These are phyloP conservation scores for Bos indicus DNA, from an alignment of 2,113 vertebrate species.

Conservation along the genomic window DNA sequence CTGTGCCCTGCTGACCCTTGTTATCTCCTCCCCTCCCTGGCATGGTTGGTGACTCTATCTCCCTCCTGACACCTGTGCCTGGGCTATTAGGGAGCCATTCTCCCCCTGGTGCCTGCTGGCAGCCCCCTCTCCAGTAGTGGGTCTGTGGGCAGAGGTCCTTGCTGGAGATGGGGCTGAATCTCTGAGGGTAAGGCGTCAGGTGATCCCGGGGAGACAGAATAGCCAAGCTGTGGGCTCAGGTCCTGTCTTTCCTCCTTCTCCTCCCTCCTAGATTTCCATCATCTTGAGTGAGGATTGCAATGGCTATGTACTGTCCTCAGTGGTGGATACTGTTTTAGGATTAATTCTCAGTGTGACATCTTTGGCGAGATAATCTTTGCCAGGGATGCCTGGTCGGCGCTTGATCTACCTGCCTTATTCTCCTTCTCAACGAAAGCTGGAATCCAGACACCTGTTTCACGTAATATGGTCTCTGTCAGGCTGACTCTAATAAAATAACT, in stretches of 20 bases:
- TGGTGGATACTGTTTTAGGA: rapidly evolving
- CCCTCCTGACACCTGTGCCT: background rate
- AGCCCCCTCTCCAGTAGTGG: background rate
- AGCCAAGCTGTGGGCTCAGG: background rate
- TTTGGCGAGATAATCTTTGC: background rate
- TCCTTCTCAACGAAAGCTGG: background rate
- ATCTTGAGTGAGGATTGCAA: rapidly evolving
- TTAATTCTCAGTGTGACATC: rapidly evolving
- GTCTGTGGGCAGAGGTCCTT: too few species aligned
- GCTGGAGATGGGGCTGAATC: background rate
- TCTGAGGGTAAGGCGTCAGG: background rate
- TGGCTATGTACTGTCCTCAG: rapidly evolving
- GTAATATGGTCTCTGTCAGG: too few species aligned
- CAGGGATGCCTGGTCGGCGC: too few species aligned
- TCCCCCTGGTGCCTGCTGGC: background rate
- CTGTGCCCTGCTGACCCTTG: background rate
- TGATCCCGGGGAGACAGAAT: background rate
- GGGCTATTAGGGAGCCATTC: background rate
- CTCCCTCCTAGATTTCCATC: background rate
- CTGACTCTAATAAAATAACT: background rate
- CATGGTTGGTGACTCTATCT: background rate
- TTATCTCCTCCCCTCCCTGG: background rate
- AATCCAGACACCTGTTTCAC: background rate
- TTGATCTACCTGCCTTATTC: background rate
- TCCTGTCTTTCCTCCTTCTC: background rate